Percentiles rank a stretch among this genome's conserved stretches.
Evolutionary conservation across 2,113 vertebrate species (phyloP).

Genomic region (Salminus brasiliensis): DNA sequence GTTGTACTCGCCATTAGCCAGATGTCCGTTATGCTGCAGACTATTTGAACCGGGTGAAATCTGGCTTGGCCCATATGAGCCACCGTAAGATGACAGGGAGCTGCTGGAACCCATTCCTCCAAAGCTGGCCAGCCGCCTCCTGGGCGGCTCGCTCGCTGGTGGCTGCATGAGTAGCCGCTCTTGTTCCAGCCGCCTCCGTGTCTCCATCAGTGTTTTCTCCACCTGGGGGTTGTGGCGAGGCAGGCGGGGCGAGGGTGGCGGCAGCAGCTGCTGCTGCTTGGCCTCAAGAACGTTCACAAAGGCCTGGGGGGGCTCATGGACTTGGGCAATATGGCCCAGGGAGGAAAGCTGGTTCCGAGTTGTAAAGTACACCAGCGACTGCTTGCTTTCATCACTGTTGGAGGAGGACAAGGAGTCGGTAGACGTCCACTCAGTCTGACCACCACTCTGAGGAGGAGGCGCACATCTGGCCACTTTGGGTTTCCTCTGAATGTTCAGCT

Average conservation of each 20-base stretch:
- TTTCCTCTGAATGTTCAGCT: constrained; percentile 88
- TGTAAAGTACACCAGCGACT: constrained; percentile 76
- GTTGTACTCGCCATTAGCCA: constrained; percentile 81
- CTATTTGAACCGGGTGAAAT: constrained; percentile 74
- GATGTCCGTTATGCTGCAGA: constrained; percentile 82
- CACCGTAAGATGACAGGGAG: constrained; percentile 88
- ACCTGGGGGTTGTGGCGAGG: constrained; percentile 89
- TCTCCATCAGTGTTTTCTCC: constrained; percentile 98
- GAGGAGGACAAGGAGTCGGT: constrained; percentile 92
- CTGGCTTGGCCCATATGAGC: constrained; percentile 78
- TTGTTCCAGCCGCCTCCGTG: constrained; percentile 89
- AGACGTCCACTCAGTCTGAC: constrained; percentile 86
- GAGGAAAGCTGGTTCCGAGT: constrained; percentile 67
- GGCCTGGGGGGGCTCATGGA: constrained; percentile 74
- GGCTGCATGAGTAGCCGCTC: constrained; percentile 88
- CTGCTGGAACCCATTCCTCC: constrained; percentile 90
- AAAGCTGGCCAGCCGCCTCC: constrained; percentile 92
- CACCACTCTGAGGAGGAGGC: constrained; percentile 65
- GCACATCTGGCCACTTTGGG: constrained; percentile 74
- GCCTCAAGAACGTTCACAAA: constrained; percentile 77
- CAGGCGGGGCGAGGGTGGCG: constrained; percentile 86
- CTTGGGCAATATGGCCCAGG: constrained; percentile 45
- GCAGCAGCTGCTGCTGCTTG: constrained; percentile 79
- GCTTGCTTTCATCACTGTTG: constrained; percentile 90
- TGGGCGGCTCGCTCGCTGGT: constrained; percentile 73